Base-by-base conservation (phyloP, 1,140 invertebrate genomes). In the Hyphantria cunea region DNA sequence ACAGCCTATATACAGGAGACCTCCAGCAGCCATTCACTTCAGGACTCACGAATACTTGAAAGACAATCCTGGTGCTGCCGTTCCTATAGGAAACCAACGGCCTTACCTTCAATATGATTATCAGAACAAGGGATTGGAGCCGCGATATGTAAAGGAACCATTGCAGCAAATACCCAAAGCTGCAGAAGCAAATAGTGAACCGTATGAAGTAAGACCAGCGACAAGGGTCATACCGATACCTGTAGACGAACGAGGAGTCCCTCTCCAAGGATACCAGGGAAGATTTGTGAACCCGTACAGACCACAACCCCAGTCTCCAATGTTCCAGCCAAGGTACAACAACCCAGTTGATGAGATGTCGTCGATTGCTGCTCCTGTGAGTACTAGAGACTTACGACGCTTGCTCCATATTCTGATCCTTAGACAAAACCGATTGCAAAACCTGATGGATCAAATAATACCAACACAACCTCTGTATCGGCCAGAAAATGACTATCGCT, bases 371-470 rank as follows among this genome's bases (percentile, higher is more conserved):
- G 80, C 90, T 47, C 93, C 93, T 32, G 92, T 93, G 0, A 93
- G 92, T 71, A 93, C 92, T 3, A 91, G 89, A 80, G 93, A 93
- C 72, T 90, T 93, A 44, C 92, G 92, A 75, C 84, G 89, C 45
- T 82, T 93, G 41, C 81, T 93, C 6, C 92, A 93, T 32, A 91
- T 92, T 75, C 75, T 93, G 50, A 91, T 93, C 44, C 47, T 92
- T n/a, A 71, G 92, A 45, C 92, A 93, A 75, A 92, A 88, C 64
- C 81, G 89, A 31, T 67, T 93, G 64, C 92, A 93, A 82, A 74
- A 81, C 32, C 72, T 93, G n/a, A 91, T 91, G 84, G 89, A 91
- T 55, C 87, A 91, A 55, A 76, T 91, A 14, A 81, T 86, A 52
- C 84, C 86, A 4, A 82, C 72, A 0, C 86, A 81, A 42, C 74